Conservation (phyloP, 2,113 vertebrate genomes). For the Amblyopsis rosae region DNA sequence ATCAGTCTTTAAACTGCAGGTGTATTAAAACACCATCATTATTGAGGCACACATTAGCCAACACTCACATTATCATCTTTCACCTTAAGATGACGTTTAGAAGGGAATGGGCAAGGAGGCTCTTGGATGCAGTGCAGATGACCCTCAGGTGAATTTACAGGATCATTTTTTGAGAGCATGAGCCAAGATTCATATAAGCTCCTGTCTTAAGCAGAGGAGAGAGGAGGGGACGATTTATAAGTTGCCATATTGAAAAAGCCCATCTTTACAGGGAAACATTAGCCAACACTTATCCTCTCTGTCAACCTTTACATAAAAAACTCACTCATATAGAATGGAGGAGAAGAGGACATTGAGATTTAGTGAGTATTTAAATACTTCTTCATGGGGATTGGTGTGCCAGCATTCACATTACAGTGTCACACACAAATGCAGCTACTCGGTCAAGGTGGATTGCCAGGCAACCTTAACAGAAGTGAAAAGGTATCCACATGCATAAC, state of each 20-base stretch:
- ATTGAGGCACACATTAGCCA: slow-evolving; percentile 64
- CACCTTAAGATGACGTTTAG: slow-evolving; percentile 57
- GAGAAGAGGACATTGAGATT: not conserved
- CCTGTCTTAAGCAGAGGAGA: slow-evolving; percentile 28
- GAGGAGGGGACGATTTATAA: slow-evolving; percentile 43
- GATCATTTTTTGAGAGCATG: slow-evolving; percentile 43
- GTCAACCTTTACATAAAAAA: slow-evolving; percentile 55
- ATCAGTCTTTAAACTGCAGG: slow-evolving; percentile 48
- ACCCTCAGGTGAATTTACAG: slow-evolving; percentile 53
- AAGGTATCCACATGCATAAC: too few species aligned
- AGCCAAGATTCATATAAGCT: slow-evolving; percentile 60
- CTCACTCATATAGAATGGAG: slow-evolving; percentile 28
- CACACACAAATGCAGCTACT: not conserved
- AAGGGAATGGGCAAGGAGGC: slow-evolving; percentile 14
- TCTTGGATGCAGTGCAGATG: slow-evolving; percentile 30
- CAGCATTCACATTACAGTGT: slow-evolving; percentile 8
- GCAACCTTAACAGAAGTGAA: not conserved
- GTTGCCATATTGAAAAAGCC: slow-evolving; percentile 41
- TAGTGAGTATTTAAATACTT: slow-evolving; percentile 13
- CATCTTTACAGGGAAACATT: slow-evolving; percentile 60
- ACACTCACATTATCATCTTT: slow-evolving; percentile 65
- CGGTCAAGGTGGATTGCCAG: not conserved
- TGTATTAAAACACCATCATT: slow-evolving; percentile 71
- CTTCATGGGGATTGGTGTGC: slow-evolving; percentile 39
- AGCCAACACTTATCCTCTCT: slow-evolving; percentile 66